Evolutionary conservation across 2,888 invertebrate genomes (phyloP), one percentile per base, ranked within the genome.

Genomic region (Macrosoma leucophasiata): DNA sequence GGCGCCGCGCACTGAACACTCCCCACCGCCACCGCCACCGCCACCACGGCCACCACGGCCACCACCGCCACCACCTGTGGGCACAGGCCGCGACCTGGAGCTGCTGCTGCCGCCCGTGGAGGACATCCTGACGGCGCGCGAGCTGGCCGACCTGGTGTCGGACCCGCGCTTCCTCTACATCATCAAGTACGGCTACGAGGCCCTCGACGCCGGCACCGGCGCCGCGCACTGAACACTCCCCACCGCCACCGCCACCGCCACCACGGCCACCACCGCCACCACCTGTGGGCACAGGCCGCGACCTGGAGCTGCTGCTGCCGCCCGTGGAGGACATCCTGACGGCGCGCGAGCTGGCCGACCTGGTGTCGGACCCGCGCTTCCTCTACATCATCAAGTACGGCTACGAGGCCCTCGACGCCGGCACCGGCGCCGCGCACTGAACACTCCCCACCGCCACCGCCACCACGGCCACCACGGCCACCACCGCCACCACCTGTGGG

Each of bases 321-420:
- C 87, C 91, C 1, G 69, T 91, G 13, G 91, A 94, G 27, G 86
- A 87, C 40, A 63, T 96, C 28, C 63, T 94, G 31, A 86, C 88
- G 32, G 88, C 91, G 45, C 81, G 87, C 1, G 90, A 91, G 52
- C 76, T 96, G 33, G 88, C 86, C 1, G 81, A 86, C 21, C 81
- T 95, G 38, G 87, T 87, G 7, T 73, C 87, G 13, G 89, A 92
- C 54, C 86, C 89, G 36, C 88, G 87, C 43, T 91, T 94, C 66
- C 90, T 90, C 56, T 96, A 88, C 85, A 81, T 95, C 29, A 77
- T 96, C 34, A 90, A 91, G 75, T 87, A 92, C 48, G 91, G 91
- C 28, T 95, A 94, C 73, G 94, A 96, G 78, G 36, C 54, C 38
- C 30, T 48, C 20, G 29, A 35, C 14, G 36, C 18, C 13, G 17